phyloP scores from a whole-genome alignment of 1,140 invertebrate genomes.

The Subanguina moxae region DNA sequence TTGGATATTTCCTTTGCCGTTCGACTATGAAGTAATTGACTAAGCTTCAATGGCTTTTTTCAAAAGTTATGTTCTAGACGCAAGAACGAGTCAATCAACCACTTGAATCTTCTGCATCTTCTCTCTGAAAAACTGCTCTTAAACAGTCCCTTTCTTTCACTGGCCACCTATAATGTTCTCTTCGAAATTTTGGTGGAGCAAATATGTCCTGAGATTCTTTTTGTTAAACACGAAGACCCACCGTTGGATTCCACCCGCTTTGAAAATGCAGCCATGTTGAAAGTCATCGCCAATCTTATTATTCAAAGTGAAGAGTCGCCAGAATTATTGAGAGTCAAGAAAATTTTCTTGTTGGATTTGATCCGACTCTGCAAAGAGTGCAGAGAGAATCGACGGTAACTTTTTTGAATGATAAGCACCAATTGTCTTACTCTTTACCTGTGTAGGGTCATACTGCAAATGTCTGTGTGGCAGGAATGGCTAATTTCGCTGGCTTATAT shows the following conservation, averaged over 20 bases:
- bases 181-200: conserved; percentile 94
- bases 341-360: conserved; percentile 92
- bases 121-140: conserved; percentile 83
- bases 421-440: not conserved
- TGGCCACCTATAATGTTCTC: conserved; percentile 95
- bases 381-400: conserved; percentile 77
- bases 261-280: conserved; percentile 98
- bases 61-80: conserved; percentile 66
- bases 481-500: conserved; percentile 96
- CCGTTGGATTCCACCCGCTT: conserved; percentile 87
- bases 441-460: conserved; percentile 75
- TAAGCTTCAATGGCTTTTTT: not conserved
- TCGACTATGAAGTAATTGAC: conserved; percentile 83
- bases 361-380: conserved; percentile 93
- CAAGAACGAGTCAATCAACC: conserved; percentile 96
- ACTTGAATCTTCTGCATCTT: conserved; percentile 92
- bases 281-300: conserved; percentile 84
- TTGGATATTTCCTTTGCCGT: conserved; percentile 86
- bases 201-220: conserved; percentile 85
- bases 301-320: conserved; percentile 89
- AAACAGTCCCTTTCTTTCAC: conserved; percentile 72
- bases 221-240: conserved; percentile 65
- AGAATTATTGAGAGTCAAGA: conserved; percentile 81
- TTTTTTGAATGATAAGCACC: not conserved
- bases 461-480: conserved; percentile 99